Base-by-base conservation (phyloP, 2,797 vertebrate genomes). In the Pempheris klunzingeri region DNA sequence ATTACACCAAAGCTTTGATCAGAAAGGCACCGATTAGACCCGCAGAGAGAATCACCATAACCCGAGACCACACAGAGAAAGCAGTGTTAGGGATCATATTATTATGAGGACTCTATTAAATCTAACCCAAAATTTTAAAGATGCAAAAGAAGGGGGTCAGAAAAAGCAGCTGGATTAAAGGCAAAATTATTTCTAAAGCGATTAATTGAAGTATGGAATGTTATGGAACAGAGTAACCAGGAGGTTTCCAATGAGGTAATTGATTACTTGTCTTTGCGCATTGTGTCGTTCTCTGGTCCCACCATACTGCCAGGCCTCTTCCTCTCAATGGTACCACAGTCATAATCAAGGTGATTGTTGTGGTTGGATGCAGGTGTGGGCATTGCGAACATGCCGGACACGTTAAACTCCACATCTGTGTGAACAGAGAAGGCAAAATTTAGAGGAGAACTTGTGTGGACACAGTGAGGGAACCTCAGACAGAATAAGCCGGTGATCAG, bases 331-430 rank as follows among this genome's bases (percentile, higher is more conserved):
- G 97, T 96, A 67, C 96, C 90, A 0, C 93, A 94, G 69, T 99
- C 98, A 4, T 94, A 95, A 34, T 95, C 94, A 8, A 90, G 69
- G 84, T 97, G 95, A 46, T 96, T 95, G 70, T 95, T 95, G 81
- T 98, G 96, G 86, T 97, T 99, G 54, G 96, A 96, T 46, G 96
- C 95, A 0, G 96, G 94, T 3, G 95, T 90, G 7, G 96, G 94
- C 90, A 97, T 93, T 15, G 96, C 96, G 57, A 99, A 99, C 20
- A 96, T 96, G 76, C 97, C 98, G 0, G 98, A 99, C 20, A 99
- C 97, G 0, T 99, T 99, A 89, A 99, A 99, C 67, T 99, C 98
- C 81, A 99, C 93, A 15, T 99, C 98, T 99, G 93, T 18, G 41
- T 58, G 85, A 78, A 68, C 3, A 81, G 15, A 63, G n/a, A 60